Evolutionary conservation across 2,888 invertebrate species (phyloP), one percentile per base, ranked within the genome.

Genomic region (Conchocele bisecta): DNA sequence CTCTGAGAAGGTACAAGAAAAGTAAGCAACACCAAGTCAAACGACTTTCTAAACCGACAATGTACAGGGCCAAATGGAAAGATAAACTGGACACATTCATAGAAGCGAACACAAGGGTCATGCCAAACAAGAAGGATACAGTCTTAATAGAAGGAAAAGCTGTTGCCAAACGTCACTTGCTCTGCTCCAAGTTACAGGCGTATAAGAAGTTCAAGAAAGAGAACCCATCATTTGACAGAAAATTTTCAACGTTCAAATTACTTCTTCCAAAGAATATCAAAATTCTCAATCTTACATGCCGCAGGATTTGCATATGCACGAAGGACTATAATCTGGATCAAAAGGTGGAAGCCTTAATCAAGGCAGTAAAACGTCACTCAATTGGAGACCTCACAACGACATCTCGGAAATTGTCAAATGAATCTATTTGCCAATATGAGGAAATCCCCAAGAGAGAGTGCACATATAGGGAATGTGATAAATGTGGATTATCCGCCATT

Each of bases 251-350:
- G 7, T 51, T 29, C 22, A 41, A 22, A 17, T 26, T 29, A 2
- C 33, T 33, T 28, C 35, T 59, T 17, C 33, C 46, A 2, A 66
- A 31, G 44, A 51, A 61, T 31, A 56, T 33, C 26, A 68, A 33
- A 48, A 39, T 2, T 1, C 61, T 61, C 0, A n/a, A 70, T 24
- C 1, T 64, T 20, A 53, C n/a, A 15, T 46, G 59, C 28, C 24
- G 71, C 26, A 39, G 56, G 20, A 66, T 71, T 11, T 71, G 71
- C 44, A 61, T 66, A 0, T 71, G 61, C 37, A 56, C 29, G 2
- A 66, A 66, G 17, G 56, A 71, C 20, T 51, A 31, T 17, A 51
- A 51, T n/a, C 35, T 51, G 17, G 48, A 53, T 7, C 44, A 66
- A 24, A 41, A 66, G 31, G 42, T 71, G 3, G 37, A 56, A 3